Evolutionary conservation across 2,888 invertebrate species (phyloP), one percentile per base, ranked within the genome.

Genomic region (Phortica magna): DNA sequence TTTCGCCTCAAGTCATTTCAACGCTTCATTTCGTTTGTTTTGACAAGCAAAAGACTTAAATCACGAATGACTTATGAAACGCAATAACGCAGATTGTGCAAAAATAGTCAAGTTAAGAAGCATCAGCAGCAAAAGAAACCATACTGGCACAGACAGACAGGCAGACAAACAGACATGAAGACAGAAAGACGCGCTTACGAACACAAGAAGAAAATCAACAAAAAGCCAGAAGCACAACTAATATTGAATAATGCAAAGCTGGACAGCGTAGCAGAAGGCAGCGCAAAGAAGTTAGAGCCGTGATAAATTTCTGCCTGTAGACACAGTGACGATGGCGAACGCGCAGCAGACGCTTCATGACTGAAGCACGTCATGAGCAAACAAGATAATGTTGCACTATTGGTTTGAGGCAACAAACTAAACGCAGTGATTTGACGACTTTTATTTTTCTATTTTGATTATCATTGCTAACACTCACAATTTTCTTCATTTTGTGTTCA

Each of bases 301-400:
- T 48, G 48, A 9, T 14, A 48, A 48, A 31, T 3, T 31, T 31
- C 31, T 31, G 31, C 31, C 31, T 31, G 31, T 31, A 31, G 31
- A 31, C 31, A 31, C 2, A 31, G 3, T 31, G 31, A 31, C 31
- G 31, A 31, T 31, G 31, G 31, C 31, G 7, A 22, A 64, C 64
- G 14, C 64, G 31, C 12, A 64, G 39, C 64, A 64, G 64, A 64
- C 31, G 64, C 67, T 68, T 42, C 17, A 17, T 68, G 70, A 55
- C 31, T 72, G 82, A 79, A 78, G 88, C 88, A 88, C 88, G 88
- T 86, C 86, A 85, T 86, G 88, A 79, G 81, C 86, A 88, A 88
- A 86, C 85, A 88, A 87, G 86, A 88, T 86, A 86, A 86, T 86
- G 83, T 86, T 88, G 82, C 88, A 87, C 81, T 82, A 82, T 43